Conservation (phyloP, 2,113 vertebrate species). For the Arothron firmamentum region DNA sequence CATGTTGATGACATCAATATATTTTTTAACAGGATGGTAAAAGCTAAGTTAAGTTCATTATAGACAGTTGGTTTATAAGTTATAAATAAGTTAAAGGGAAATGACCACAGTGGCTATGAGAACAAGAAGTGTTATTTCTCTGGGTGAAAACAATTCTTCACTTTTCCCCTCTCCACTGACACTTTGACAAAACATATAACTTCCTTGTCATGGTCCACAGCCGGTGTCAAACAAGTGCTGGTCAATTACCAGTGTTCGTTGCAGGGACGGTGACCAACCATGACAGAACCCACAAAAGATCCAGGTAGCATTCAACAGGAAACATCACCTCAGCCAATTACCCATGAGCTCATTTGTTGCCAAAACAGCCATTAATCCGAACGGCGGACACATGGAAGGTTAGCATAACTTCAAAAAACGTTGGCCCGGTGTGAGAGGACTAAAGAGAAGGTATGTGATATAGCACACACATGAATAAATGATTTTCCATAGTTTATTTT, state of each 20-base stretch:
- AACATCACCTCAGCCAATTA: constrained; percentile 69
- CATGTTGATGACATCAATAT: too few relatives aligned
- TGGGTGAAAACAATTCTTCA: background rate
- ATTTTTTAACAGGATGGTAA: background rate
- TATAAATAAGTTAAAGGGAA: background rate
- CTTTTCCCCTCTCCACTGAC: constrained; percentile 43
- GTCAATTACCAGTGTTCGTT: constrained; percentile 62
- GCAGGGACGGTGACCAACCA: constrained; percentile 37
- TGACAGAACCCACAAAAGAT: constrained; percentile 59
- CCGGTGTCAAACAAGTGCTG: constrained; percentile 46
- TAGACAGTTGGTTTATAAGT: background rate
- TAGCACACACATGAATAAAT: constrained; percentile 22
- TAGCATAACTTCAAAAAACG: constrained; percentile 14
- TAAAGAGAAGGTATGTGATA: constrained; percentile 22
- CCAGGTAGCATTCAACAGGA: constrained; percentile 70
- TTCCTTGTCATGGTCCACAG: constrained; percentile 41
- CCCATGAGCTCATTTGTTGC: constrained; percentile 73
- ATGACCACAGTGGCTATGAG: background rate
- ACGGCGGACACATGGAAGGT: constrained; percentile 52
- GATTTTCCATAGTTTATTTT: background rate
- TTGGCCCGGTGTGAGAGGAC: constrained; percentile 30
- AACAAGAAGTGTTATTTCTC: background rate
- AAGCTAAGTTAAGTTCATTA: background rate
- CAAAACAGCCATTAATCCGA: constrained; percentile 76
- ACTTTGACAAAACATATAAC: constrained; percentile 28